These are phyloP conservation scores for Callyntrura sp. DNA, from an alignment of 2,888 invertebrate species.

Conservation along the genomic window DNA sequence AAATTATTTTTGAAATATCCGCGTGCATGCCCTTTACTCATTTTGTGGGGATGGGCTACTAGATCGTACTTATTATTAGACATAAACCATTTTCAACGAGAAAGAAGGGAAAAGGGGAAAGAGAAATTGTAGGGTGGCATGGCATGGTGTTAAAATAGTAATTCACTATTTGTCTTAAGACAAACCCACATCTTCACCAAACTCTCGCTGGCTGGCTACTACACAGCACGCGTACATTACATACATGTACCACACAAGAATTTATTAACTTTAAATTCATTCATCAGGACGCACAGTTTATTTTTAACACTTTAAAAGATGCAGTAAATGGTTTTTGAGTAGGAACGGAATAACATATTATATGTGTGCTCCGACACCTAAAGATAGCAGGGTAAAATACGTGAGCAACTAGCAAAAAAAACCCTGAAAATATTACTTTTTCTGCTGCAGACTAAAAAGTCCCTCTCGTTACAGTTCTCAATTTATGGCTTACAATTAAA, in stretches of 20 bases:
- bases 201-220: not conserved
- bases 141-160: constrained; percentile 46
- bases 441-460: not conserved
- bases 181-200: not conserved
- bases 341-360: constrained; percentile 1
- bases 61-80: not conserved
- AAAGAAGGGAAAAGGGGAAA: constrained; percentile 9
- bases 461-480: constrained; percentile 39
- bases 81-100: constrained; percentile 38
- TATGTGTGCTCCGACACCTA: not conserved
- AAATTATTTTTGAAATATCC: constrained; percentile 43
- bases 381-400: not conserved
- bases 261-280: constrained; percentile 50
- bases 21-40: constrained; percentile 33
- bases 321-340: not conserved
- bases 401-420: not conserved
- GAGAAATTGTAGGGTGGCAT: constrained; percentile 45
- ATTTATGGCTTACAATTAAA: constrained; percentile 71
- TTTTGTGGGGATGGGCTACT: constrained; percentile 32
- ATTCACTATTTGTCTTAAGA: constrained; percentile 37
- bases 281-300: constrained; percentile 28
- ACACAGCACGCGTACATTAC: not conserved
- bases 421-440: constrained; percentile 43
- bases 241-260: constrained; percentile 38
- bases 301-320: constrained; percentile 53